These are phyloP conservation scores for Cantharis rustica DNA, from an alignment of 2,888 invertebrate species.

Conservation along the genomic window DNA sequence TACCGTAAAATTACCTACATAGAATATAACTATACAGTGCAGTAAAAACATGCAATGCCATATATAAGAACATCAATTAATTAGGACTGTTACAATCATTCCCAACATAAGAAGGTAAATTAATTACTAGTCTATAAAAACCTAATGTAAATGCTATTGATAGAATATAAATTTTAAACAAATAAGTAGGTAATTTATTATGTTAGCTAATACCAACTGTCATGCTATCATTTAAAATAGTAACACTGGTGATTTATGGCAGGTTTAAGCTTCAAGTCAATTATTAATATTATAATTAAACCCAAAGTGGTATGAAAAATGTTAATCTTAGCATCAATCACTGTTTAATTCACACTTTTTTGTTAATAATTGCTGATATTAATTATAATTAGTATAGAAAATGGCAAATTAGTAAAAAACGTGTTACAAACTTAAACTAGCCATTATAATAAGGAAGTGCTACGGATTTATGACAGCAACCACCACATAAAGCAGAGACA, in stretches of 20 bases:
- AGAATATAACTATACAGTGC: background rate
- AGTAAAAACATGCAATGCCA: background rate
- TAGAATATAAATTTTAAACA: background rate
- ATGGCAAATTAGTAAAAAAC: background rate
- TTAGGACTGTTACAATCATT: background rate
- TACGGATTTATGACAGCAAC: constrained; percentile 23
- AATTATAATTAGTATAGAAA: background rate
- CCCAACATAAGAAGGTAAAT: background rate
- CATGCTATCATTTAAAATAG: background rate
- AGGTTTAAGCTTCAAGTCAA: background rate
- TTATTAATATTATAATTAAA: background rate
- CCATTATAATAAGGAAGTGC: constrained; percentile 16
- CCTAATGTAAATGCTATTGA: background rate
- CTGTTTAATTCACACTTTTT: background rate
- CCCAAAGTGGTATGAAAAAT: background rate
- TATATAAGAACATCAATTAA: background rate
- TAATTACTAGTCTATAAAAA: background rate
- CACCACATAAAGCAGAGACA: constrained; percentile 44
- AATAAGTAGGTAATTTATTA: background rate
- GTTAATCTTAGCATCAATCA: background rate
- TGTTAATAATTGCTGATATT: background rate
- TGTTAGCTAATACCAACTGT: background rate
- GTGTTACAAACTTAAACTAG: constrained; percentile 11
- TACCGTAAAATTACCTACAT: background rate
- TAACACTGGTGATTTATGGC: constrained; percentile 2